phyloP scores from a whole-genome alignment of 2,888 invertebrate genomes.

The Eurytoma adleriae region DNA sequence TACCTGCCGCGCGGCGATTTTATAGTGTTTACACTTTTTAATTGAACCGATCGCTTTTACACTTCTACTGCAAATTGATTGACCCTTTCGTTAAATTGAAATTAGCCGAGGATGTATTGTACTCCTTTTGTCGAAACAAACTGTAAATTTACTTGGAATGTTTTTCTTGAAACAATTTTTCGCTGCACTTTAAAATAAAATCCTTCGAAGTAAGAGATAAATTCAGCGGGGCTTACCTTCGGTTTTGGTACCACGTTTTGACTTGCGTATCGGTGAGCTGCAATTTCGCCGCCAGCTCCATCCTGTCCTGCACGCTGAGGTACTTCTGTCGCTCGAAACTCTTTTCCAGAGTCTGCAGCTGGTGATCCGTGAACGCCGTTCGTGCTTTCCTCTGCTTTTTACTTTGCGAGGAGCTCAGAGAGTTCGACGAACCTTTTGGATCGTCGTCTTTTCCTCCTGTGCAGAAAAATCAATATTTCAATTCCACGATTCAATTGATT shows the following conservation, averaged over 20 bases:
- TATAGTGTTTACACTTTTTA: too few relatives aligned
- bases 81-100: too few relatives aligned
- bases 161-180: too few relatives aligned
- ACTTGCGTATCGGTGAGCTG: constrained; percentile 99
- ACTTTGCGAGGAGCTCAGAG: constrained; percentile 79
- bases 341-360: constrained; percentile 96
- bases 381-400: constrained; percentile 98
- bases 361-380: constrained; percentile 99
- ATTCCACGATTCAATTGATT: neutral
- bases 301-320: constrained; percentile 96
- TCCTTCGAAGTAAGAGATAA: too few relatives aligned
- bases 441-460: constrained; percentile 92
- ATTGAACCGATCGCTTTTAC: too few relatives aligned
- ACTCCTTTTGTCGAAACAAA: too few relatives aligned
- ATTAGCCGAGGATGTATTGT: too few relatives aligned
- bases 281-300: constrained; percentile 97
- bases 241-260: constrained; percentile 99
- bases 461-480: constrained; percentile 13
- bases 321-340: constrained; percentile 98
- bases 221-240: constrained; percentile 83
- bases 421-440: constrained; percentile 81
- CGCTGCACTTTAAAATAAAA: too few relatives aligned
- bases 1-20: too few relatives aligned
- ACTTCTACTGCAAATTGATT: too few relatives aligned
- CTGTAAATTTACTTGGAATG: too few relatives aligned